Evolutionary conservation across 2,888 invertebrate species (phyloP).

Genomic region (Drosophila greeni): DNA sequence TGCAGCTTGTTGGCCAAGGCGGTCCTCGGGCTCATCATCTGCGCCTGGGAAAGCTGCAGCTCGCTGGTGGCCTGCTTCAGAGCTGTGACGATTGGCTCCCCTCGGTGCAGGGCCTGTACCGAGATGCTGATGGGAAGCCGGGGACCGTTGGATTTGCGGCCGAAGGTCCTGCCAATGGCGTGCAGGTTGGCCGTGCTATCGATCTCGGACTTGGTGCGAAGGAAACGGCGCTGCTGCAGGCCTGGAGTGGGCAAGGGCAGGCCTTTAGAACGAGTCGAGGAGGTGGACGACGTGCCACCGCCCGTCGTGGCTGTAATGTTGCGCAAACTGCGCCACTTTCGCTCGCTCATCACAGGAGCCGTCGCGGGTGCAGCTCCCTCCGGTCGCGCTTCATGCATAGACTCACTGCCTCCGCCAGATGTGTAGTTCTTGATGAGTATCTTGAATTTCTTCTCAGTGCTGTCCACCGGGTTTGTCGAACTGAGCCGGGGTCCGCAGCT

Average conservation of each 20-base stretch:
- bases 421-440: slow-evolving; percentile 67
- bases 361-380: slow-evolving; percentile 39
- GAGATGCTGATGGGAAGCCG: slow-evolving; percentile 60
- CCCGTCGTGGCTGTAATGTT: slow-evolving; percentile 45
- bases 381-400: slow-evolving; percentile 39
- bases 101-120: slow-evolving; percentile 62
- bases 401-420: slow-evolving; percentile 32
- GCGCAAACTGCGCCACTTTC: slow-evolving; percentile 63
- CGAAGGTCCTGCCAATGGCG: slow-evolving; percentile 67
- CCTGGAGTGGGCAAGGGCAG: slow-evolving; percentile 3
- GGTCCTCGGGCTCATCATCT: slow-evolving; percentile 56
- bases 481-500: slow-evolving; percentile 74
- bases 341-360: slow-evolving; percentile 48
- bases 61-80: slow-evolving; percentile 63
- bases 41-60: slow-evolving; percentile 49
- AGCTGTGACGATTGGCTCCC: slow-evolving; percentile 58
- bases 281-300: slow-evolving; percentile 1
- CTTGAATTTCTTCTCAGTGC: slow-evolving; percentile 58
- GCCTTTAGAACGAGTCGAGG: slow-evolving; percentile 35
- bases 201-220: slow-evolving; percentile 60
- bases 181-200: slow-evolving; percentile 59
- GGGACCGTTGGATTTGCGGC: slow-evolving; percentile 57
- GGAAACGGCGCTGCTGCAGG: slow-evolving; percentile 49
- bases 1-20: slow-evolving; percentile 48
- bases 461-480: slow-evolving; percentile 37